These are phyloP conservation scores for Paradoxurus hermaphroditus DNA, from an alignment of 2,113 vertebrate genomes.

Conservation along the genomic window DNA sequence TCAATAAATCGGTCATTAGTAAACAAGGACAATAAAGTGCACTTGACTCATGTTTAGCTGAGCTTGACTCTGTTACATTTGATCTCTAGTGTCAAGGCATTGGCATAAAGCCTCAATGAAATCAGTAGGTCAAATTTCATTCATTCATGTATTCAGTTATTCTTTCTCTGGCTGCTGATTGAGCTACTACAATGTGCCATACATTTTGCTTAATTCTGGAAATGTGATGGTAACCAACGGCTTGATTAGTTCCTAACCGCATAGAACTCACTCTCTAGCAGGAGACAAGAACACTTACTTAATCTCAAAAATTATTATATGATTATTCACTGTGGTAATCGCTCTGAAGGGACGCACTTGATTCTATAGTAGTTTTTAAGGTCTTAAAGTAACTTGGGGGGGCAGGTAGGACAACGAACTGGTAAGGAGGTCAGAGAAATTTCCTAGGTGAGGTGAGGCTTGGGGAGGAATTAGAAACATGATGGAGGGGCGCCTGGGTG, in stretches of 20 bases:
- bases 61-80: neutral
- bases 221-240: neutral
- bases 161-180: neutral
- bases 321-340: neutral
- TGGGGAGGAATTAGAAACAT: neutral
- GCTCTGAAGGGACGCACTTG: neutral
- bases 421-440: neutral
- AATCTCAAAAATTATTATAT: neutral
- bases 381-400: neutral
- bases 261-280: neutral
- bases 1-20: constrained; percentile 41
- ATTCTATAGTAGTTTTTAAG: neutral
- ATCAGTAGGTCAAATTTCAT: constrained; percentile 11
- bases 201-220: neutral
- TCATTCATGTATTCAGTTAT: neutral
- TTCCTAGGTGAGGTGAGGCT: neutral
- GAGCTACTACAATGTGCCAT: neutral
- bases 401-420: accelerated
- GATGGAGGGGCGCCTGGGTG: too few relatives aligned
- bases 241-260: neutral
- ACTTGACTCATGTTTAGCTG: neutral
- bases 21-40: constrained; percentile 52
- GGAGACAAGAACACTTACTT: neutral
- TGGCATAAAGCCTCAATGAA: neutral
- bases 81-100: neutral